Conservation (phyloP, 2,888 invertebrate species). For the Branchipolynoe longqiensis region DNA sequence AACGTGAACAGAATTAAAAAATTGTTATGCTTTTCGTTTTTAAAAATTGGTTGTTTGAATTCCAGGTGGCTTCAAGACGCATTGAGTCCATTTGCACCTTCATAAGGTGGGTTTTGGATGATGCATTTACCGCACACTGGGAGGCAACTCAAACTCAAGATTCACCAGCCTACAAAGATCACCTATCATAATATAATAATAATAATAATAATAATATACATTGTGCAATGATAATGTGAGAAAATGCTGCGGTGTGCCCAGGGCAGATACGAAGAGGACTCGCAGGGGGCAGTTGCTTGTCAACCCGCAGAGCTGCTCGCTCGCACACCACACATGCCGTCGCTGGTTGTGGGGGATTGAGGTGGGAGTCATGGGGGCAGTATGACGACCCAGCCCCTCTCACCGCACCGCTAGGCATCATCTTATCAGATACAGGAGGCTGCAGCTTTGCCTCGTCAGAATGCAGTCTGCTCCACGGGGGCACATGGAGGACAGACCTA, state of each 20-base stretch:
- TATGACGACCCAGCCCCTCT: not conserved
- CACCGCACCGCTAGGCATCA: not conserved
- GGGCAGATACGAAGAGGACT: not conserved
- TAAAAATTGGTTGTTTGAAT: constrained; percentile 44
- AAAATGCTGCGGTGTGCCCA: constrained; percentile 16
- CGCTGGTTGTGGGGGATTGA: not conserved
- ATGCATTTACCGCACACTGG: constrained; percentile 35
- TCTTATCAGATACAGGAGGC: constrained; percentile 1
- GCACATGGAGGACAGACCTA: constrained; percentile 11
- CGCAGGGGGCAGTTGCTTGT: constrained; percentile 39
- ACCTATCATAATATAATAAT: constrained; percentile 32
- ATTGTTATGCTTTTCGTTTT: constrained; percentile 7
- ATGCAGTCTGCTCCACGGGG: constrained; percentile 27
- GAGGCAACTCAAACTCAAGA: constrained; percentile 51
- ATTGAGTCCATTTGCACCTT: constrained; percentile 11
- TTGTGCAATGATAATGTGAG: constrained; percentile 55
- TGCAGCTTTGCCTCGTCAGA: constrained; percentile 8
- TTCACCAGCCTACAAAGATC: constrained; percentile 56
- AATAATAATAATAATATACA: constrained; percentile 19
- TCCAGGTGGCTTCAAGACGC: constrained; percentile 37
- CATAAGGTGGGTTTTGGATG: constrained; percentile 14
- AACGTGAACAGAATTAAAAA: constrained; percentile 1
- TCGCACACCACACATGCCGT: constrained; percentile 7
- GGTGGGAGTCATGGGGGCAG: constrained; percentile 42
- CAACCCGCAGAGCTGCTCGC: not conserved